Evolutionary conservation across 2,113 vertebrate species (phyloP).

Genomic region (Elanus axillaris): DNA sequence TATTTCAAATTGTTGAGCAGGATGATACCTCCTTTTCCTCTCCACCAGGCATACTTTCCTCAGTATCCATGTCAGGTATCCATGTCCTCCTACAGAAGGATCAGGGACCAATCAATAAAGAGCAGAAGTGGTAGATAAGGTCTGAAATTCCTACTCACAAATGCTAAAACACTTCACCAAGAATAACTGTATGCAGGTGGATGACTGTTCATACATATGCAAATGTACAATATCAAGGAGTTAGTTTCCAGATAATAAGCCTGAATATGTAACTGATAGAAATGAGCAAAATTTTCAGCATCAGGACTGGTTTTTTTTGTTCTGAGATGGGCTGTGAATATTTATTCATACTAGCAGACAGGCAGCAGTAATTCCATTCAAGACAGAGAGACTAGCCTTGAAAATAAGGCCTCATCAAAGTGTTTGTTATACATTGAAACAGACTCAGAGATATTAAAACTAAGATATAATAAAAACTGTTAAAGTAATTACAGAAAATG

Average conservation of each 20-base stretch:
- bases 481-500: conserved; percentile 11
- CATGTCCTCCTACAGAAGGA: not conserved
- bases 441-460: not conserved
- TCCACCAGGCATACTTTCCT: not conserved
- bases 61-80: not conserved
- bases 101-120: not conserved
- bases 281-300: conserved; percentile 4
- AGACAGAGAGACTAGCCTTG: not conserved
- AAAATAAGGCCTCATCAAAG: conserved; percentile 26
- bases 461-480: not conserved
- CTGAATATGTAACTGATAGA: not conserved
- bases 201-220: conserved; percentile 40
- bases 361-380: not conserved
- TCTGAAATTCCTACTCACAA: conserved; percentile 6
- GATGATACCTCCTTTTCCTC: not conserved
- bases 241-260: conserved; percentile 6
- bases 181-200: conserved; percentile 33
- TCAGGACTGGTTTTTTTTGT: not conserved
- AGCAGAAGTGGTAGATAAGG: not conserved
- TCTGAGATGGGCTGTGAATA: not conserved
- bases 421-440: not conserved
- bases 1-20: not conserved
- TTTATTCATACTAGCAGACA: conserved; percentile 32
- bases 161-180: not conserved
- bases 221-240: conserved; percentile 5